These are phyloP conservation scores for Menidia menidia DNA, from an alignment of 2,797 vertebrate genomes.

Conservation along the genomic window DNA sequence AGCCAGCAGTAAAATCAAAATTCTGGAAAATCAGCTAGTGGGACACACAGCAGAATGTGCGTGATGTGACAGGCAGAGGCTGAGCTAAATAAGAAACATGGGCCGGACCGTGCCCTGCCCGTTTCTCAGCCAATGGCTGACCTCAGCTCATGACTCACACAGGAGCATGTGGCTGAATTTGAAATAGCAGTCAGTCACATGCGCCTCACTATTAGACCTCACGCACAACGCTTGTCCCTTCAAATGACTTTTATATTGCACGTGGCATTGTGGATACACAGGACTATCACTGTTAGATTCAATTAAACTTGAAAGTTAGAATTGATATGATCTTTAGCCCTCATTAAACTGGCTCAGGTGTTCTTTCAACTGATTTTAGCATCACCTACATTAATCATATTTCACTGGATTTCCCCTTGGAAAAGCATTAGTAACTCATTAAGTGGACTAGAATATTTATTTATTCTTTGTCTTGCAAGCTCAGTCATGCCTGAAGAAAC, in stretches of 20 bases:
- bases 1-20: not conserved
- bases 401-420: not conserved
- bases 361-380: too few species aligned
- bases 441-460: not conserved
- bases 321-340: too few species aligned
- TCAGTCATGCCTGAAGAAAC: not conserved
- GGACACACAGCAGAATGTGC: not conserved
- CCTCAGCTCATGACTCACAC: constrained; percentile 4
- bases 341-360: too few species aligned
- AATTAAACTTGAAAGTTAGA: too few species aligned
- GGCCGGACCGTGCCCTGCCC: constrained; percentile 69
- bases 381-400: too few species aligned
- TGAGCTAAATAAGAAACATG: constrained; percentile 65
- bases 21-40: not conserved
- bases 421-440: not conserved
- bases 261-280: not conserved
- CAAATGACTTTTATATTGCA: constrained; percentile 24
- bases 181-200: constrained; percentile 58
- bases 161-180: constrained; percentile 18
- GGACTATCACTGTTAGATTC: too few species aligned
- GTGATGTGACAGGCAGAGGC: constrained; percentile 24
- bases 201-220: constrained; percentile 17
- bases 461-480: not conserved
- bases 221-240: constrained; percentile 27
- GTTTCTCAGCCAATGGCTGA: constrained; percentile 71